Conservation (phyloP, 2,797 vertebrate species). For the Macropus fuliginosus region DNA sequence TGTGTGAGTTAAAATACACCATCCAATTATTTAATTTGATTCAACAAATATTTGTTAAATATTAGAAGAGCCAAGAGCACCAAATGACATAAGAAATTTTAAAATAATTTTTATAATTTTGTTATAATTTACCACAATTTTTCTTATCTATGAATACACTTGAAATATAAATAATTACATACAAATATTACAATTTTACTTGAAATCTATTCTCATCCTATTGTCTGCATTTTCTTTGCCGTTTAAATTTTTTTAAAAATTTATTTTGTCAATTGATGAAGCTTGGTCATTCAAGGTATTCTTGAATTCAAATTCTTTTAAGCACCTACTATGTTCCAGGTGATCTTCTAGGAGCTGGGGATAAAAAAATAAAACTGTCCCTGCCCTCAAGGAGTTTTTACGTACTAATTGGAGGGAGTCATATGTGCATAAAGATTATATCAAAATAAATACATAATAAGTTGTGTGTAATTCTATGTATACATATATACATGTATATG, state of each 20-base stretch:
- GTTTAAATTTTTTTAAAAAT: neutral
- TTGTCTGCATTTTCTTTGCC: neutral
- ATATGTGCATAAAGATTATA: neutral
- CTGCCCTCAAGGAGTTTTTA: neutral
- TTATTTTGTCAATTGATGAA: neutral
- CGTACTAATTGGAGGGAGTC: neutral
- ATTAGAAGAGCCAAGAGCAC: neutral
- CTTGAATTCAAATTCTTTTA: neutral
- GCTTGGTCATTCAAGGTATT: neutral
- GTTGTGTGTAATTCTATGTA: too few relatives aligned
- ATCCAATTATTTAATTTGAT: neutral
- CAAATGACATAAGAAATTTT: neutral
- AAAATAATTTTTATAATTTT: neutral
- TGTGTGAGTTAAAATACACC: neutral
- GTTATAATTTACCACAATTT: neutral
- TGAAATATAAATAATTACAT: neutral
- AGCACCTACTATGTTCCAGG: neutral
- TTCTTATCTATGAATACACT: neutral
- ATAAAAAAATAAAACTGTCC: neutral
- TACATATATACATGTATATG: too few relatives aligned
- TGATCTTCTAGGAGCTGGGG: neutral
- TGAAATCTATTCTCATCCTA: neutral
- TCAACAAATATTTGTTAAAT: neutral
- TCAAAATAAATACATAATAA: too few relatives aligned
- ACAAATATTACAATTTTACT: neutral